Percentiles rank a stretch among this genome's conserved stretches.
phyloP scores from a whole-genome alignment of 2,113 vertebrate species.

The Polyodon spathula region DNA sequence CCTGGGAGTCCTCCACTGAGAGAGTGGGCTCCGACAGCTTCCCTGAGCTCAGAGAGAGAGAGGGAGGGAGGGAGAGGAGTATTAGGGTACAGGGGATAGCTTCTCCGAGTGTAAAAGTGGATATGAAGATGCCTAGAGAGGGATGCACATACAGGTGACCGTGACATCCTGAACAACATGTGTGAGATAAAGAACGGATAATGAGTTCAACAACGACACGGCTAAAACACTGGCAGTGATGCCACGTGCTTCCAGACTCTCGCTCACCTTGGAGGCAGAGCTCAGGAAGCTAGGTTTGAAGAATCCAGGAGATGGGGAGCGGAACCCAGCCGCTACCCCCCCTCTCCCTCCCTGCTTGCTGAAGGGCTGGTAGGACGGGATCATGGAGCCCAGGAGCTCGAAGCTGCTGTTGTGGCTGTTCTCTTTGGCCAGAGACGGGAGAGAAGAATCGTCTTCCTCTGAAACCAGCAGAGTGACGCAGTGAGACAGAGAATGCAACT shows the following conservation, averaged over 20 bases:
- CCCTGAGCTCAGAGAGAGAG: slow-evolving; percentile 72
- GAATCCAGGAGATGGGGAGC: slow-evolving; percentile 84
- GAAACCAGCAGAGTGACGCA: slow-evolving; percentile 21
- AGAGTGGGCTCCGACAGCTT: slow-evolving; percentile 56
- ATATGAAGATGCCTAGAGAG: no score
- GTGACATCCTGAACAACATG: no score
- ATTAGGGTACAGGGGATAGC: no score
- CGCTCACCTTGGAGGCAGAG: slow-evolving; percentile 82
- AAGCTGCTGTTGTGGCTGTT: slow-evolving; percentile 96
- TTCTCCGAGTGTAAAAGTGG: no score
- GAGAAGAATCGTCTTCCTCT: slow-evolving; percentile 83
- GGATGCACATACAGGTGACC: no score
- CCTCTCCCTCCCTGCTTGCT: slow-evolving; percentile 60
- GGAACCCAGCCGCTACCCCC: slow-evolving; percentile 52
- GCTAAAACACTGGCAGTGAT: no score
- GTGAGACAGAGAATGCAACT: not conserved
- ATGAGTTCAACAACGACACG: no score
- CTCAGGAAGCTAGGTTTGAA: slow-evolving; percentile 81
- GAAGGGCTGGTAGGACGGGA: slow-evolving; percentile 88
- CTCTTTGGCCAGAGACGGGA: slow-evolving; percentile 71
- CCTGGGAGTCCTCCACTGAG: slow-evolving; percentile 93
- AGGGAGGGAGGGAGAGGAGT: no score
- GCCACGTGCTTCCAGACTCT: not conserved
- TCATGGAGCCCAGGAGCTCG: slow-evolving; percentile 84
- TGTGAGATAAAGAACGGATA: no score